phyloP scores from a whole-genome alignment of 2,797 vertebrate genomes.

The Premnoplex brunnescens region DNA sequence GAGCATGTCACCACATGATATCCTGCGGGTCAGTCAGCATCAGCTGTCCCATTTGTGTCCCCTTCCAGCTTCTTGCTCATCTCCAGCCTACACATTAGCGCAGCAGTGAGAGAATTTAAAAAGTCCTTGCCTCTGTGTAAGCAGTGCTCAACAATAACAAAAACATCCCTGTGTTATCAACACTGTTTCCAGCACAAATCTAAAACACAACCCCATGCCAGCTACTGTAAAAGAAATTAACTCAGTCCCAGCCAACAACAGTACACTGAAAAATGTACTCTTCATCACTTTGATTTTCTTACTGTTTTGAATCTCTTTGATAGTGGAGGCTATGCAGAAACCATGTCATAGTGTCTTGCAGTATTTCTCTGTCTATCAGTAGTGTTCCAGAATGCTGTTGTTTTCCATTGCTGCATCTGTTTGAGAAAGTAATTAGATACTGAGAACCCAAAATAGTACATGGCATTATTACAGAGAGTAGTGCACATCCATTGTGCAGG shows the following conservation, averaged over 20 bases:
- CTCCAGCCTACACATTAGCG: rapidly evolving
- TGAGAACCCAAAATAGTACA: not conserved
- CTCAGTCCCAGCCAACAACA: not conserved
- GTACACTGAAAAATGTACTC: not conserved
- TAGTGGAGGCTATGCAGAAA: not conserved
- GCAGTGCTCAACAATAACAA: not conserved
- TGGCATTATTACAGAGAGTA: not conserved
- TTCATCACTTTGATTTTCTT: not conserved
- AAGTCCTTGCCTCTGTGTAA: not conserved
- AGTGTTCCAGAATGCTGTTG: not conserved
- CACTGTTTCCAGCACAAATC: not conserved
- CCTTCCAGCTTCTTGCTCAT: not conserved
- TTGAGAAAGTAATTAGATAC: not conserved
- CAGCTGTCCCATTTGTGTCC: not conserved
- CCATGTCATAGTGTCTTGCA: not conserved
- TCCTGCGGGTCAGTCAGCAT: not conserved
- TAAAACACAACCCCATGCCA: not conserved
- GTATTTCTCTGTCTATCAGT: not conserved
- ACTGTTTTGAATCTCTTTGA: not conserved
- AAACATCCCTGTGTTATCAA: not conserved
- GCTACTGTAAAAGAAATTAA: not conserved
- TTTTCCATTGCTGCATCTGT: not conserved
- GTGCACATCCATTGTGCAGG: not conserved
- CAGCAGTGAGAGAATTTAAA: not conserved
- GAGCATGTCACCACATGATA: rapidly evolving